A percentile compares a stretch with the other conserved stretches of the same genome.
phyloP scores from a whole-genome alignment of 2,888 invertebrate species.

The Metallyticus violacea region DNA sequence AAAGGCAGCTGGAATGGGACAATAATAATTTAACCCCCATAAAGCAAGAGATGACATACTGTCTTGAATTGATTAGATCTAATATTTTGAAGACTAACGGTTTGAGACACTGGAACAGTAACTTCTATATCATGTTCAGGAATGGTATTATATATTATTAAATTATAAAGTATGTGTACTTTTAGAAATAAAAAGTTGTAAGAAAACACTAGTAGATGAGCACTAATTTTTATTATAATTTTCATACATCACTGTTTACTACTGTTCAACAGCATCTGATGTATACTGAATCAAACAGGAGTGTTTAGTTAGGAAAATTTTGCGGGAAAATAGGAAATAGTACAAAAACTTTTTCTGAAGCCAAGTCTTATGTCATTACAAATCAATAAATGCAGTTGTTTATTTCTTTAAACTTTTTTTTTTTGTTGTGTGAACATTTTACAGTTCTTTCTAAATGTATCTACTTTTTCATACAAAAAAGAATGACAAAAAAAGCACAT shows the following conservation, averaged over 20 bases:
- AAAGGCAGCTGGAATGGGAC: no score
- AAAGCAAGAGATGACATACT: no score
- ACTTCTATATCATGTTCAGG: no score
- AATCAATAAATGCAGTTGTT: constrained; percentile 35
- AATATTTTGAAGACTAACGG: no score
- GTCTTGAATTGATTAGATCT: no score
- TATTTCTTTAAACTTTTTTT: constrained; percentile 30
- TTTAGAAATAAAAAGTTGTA: background rate
- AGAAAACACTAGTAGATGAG: background rate
- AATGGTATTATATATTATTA: no score
- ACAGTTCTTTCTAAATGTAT: constrained; percentile 32
- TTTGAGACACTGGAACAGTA: no score
- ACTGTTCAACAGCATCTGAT: background rate
- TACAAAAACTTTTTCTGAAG: background rate
- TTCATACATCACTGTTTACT: background rate
- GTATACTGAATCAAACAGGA: background rate
- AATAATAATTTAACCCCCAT: no score
- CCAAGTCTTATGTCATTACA: constrained; percentile 19
- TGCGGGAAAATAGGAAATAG: background rate
- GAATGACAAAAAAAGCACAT: constrained; percentile 33
- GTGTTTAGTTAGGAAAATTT: background rate
- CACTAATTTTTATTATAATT: background rate
- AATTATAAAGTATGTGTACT: background rate
- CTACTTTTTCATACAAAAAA: constrained; percentile 27
- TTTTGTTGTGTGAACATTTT: constrained; percentile 34